Base-by-base conservation (phyloP, 1,140 invertebrate genomes). In the Dolichoris vasculosae region DNA sequence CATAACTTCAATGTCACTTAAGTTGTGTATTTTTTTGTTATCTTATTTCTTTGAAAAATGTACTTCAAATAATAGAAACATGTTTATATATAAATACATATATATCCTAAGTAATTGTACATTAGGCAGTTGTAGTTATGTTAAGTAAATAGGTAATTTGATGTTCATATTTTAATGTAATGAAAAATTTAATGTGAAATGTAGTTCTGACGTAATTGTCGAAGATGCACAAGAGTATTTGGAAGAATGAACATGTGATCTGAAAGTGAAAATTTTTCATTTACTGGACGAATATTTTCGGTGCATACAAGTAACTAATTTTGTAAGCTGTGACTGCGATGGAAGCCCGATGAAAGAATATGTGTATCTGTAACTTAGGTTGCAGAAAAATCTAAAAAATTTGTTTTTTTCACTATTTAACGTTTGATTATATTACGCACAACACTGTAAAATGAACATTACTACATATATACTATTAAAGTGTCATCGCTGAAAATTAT, bases 301-400 rank as follows among this genome's bases (percentile, higher is more conserved):
- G 55, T 82, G 59, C 78, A 81, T 85, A 76, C 35, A 80, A 82
- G 84, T 81, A 76, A 81, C 76, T 85, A 59, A 86, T 86, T 86
- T 78, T 86, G 71, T 86, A 86, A 77, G 84, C 82, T 80, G 51
- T 82, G 73, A 82, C 63, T 86, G 79, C 59, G 73, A 78, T 78
- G 35, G n/a, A 55, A 77, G 67, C 7, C 40, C 55, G 0, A 64
- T 73, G 40, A 79, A 79, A 71, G 46, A 64, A 83, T 78, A 79
- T 75, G 26, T 75, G 75, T 64, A 76, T 76, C 71, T 81, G 51
- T 81, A 38, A 76, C 38, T 35, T 75, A 40, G 11, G 43, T 84
- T 84, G 77, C 64, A 75, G 38, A 40, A 76, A 59, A 69, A 79
- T 83, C n/a, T 77, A 26, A 83, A 48, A 23, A 64, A 23, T 35